These are phyloP conservation scores for Triops longicaudatus DNA, from an alignment of 1,140 invertebrate species.

Conservation along the genomic window DNA sequence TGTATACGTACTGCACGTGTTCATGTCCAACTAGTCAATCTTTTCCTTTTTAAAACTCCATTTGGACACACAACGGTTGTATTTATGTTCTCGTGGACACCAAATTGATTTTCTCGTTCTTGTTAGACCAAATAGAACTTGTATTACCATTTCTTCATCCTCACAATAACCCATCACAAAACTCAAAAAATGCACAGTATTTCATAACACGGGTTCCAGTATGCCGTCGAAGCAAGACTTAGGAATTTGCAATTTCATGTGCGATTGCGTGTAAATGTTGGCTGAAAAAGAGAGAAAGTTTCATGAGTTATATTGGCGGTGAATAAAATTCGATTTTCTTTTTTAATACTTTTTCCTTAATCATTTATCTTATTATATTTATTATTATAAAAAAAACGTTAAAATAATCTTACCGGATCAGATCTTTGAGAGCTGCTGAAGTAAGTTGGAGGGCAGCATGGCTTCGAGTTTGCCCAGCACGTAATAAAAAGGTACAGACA, in stretches of 20 bases:
- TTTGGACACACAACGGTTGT: not conserved
- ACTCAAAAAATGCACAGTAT: slow-evolving; percentile 3
- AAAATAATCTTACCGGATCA: slow-evolving; percentile 40
- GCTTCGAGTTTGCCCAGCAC: slow-evolving; percentile 74
- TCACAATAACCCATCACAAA: not conserved
- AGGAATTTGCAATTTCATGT: slow-evolving; percentile 10
- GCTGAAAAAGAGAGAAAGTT: not conserved
- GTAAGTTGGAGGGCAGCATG: slow-evolving; percentile 67
- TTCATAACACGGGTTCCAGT: slow-evolving; percentile 6
- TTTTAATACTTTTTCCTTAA: not conserved
- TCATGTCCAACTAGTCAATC: not conserved
- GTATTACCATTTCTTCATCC: slow-evolving; percentile 12
- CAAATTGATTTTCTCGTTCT: not conserved
- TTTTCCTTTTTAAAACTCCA: not conserved
- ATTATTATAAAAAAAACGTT: not conserved
- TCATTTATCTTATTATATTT: no score
- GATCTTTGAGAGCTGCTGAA: slow-evolving; percentile 74
- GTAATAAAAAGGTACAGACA: slow-evolving; percentile 72
- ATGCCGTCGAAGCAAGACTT: not conserved
- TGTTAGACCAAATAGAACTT: slow-evolving; percentile 9
- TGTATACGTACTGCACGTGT: not conserved
- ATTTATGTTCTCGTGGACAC: not conserved
- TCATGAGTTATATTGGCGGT: not conserved
- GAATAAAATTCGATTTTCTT: not conserved
- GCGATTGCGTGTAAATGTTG: not conserved